A percentile compares a stretch with the other conserved stretches of the same genome.
Evolutionary conservation across 2,113 vertebrate genomes (phyloP).

Genomic region (Ellobius talpinus): DNA sequence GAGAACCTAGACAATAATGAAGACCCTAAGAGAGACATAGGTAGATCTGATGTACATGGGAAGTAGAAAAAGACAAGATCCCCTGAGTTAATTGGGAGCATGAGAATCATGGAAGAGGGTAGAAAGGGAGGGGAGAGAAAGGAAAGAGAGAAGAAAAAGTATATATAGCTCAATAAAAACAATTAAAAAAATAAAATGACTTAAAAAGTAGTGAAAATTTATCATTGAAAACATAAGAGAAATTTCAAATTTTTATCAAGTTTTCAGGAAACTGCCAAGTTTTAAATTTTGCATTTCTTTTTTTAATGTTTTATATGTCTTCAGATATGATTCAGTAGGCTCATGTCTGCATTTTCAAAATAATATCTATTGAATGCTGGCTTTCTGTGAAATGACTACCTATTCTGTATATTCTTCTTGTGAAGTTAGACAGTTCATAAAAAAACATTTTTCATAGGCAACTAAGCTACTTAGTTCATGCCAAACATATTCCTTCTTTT

Average conservation of each 20-base stretch:
- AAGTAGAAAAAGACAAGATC: too few relatives aligned
- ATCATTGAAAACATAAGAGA: neutral
- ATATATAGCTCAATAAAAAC: too few relatives aligned
- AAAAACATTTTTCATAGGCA: neutral
- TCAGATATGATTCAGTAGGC: conserved; percentile 10
- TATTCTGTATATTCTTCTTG: neutral
- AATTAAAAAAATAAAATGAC: neutral
- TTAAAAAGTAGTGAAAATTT: neutral
- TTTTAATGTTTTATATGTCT: conserved; percentile 47
- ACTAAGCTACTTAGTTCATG: neutral
- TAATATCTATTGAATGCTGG: neutral
- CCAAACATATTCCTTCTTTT: neutral
- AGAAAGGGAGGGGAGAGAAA: too few relatives aligned
- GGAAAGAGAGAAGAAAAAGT: too few relatives aligned
- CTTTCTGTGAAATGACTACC: conserved; percentile 17
- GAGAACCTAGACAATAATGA: too few relatives aligned
- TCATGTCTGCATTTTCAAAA: conserved; percentile 41
- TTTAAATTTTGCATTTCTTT: neutral
- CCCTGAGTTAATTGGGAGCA: too few relatives aligned
- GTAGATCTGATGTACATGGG: too few relatives aligned
- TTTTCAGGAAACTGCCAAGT: conserved; percentile 32
- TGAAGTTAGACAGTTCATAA: neutral
- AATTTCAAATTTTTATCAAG: neutral
- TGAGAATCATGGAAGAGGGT: too few relatives aligned
- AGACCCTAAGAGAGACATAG: too few relatives aligned